A percentile compares a stretch with the other conserved stretches of the same genome.
phyloP scores from a whole-genome alignment of 2,888 invertebrate genomes.

The Phragmatobia fuliginosa region DNA sequence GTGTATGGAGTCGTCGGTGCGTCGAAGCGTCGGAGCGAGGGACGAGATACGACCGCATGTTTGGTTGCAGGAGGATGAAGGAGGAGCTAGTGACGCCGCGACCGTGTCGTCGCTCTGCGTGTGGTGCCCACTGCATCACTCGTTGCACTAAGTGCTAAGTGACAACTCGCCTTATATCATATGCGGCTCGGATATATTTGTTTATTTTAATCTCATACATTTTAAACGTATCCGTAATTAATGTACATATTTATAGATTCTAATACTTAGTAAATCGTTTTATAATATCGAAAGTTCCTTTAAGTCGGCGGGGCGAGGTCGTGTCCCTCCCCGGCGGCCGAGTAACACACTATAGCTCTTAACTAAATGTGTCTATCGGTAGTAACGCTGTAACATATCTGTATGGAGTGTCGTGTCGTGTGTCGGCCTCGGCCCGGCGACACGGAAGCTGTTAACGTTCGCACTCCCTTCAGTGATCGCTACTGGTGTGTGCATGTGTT shows the following conservation, averaged over 20 bases:
- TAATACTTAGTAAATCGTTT: conserved; percentile 19
- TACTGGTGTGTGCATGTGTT: background rate
- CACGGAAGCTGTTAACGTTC: background rate
- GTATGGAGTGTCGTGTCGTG: too few relatives aligned
- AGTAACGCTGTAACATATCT: too few relatives aligned
- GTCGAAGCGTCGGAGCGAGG: too few relatives aligned
- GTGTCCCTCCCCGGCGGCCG: background rate
- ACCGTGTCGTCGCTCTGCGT: too few relatives aligned
- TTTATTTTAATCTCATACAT: background rate
- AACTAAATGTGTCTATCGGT: too few relatives aligned
- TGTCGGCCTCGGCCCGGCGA: background rate
- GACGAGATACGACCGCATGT: too few relatives aligned
- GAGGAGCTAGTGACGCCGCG: too few relatives aligned
- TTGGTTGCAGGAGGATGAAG: too few relatives aligned
- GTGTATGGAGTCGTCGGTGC: too few relatives aligned
- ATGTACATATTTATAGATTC: conserved; percentile 38
- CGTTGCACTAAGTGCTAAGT: background rate
- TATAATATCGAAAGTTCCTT: conserved; percentile 46
- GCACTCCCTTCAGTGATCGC: background rate
- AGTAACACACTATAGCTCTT: too few relatives aligned
- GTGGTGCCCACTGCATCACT: background rate
- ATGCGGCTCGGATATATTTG: conserved; percentile 6
- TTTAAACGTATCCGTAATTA: conserved; percentile 3
- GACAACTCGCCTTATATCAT: conserved; percentile 9
- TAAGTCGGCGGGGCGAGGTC: conserved; percentile 20